Base-by-base conservation (phyloP, 64 coral and sea anemone genomes). In the Cladopsammia gracilis region DNA sequence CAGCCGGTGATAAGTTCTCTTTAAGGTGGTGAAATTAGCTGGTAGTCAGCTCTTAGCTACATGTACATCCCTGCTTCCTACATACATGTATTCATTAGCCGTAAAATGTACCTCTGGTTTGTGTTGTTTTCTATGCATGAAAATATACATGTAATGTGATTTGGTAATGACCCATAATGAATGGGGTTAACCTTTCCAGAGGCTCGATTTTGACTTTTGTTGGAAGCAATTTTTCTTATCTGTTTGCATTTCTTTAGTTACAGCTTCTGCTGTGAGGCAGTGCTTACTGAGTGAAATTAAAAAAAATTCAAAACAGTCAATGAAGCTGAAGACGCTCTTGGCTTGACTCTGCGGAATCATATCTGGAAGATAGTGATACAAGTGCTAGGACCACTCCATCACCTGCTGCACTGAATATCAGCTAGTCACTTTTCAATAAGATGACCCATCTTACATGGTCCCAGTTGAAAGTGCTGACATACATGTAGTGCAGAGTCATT, bases 241-340 rank as follows among this genome's bases (percentile, higher is more conserved):
- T 34, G 34, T 34, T 34, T 34, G 13, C 4, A 73, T 34, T 73
- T 73, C 2, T 78, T 14, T 18, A 24, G 2, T 58, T 89, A 58
- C 25, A 89, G 58, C 71, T 77, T 42, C 87, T 61, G 87, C 73
- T 61, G 73, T 89, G 4, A 58, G 86, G 20, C 52, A 75, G 44
- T 51, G 76, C 20, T 64, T 52, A 4, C 54, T 78, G 14, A 67
- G 23, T 10, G 73, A 89, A 12, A 22, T 89, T 15, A 78, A 76
- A 42, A 59, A 0, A 76, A 62, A 7, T 89, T 13, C 14, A 78
- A 77, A 23, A 77, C 73, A 22, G 18, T 89, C 2, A 25, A 66
- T 19, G 74, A 89, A 62, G 73, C 58, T 14, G 87, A 89, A 62
- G 73, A 89, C 62, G 19, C 52, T 20, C 26, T 89, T 42, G 73